phyloP scores from a whole-genome alignment of 2,888 invertebrate species.

The Luperina testacea region DNA sequence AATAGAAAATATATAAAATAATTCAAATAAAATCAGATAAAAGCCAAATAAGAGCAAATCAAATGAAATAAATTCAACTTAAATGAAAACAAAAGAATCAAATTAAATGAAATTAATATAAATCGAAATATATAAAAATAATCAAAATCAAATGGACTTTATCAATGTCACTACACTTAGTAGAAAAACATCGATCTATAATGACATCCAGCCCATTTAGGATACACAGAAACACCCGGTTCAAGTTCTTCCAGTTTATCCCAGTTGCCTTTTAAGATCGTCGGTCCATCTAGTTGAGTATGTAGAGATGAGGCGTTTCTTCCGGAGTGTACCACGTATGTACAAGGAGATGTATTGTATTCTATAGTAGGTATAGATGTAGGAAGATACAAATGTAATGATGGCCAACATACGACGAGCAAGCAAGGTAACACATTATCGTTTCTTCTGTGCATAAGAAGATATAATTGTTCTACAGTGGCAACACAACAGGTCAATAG shows the following conservation, averaged over 20 bases:
- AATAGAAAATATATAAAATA: too few relatives aligned
- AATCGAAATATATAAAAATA: too few relatives aligned
- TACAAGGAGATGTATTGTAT: neutral
- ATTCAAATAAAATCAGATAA: too few relatives aligned
- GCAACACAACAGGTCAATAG: conserved; percentile 14
- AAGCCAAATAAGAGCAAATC: too few relatives aligned
- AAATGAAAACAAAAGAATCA: too few relatives aligned
- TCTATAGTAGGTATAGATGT: neutral
- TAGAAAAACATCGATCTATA: neutral
- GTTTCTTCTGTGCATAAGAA: neutral
- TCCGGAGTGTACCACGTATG: too few relatives aligned
- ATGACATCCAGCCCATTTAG: too few relatives aligned
- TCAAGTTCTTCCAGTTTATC: neutral
- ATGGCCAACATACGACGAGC: neutral
- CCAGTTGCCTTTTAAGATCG: neutral
- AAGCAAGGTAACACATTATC: neutral
- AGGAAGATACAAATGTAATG: neutral
- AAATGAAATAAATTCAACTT: too few relatives aligned
- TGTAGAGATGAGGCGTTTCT: neutral
- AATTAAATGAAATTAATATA: too few relatives aligned
- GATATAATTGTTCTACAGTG: neutral
- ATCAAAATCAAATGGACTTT: neutral
- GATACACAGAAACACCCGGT: neutral
- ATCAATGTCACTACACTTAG: neutral
- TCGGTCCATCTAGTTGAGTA: neutral